Base-by-base conservation (phyloP, 1,140 invertebrate species). In the Carposina sasakii region DNA sequence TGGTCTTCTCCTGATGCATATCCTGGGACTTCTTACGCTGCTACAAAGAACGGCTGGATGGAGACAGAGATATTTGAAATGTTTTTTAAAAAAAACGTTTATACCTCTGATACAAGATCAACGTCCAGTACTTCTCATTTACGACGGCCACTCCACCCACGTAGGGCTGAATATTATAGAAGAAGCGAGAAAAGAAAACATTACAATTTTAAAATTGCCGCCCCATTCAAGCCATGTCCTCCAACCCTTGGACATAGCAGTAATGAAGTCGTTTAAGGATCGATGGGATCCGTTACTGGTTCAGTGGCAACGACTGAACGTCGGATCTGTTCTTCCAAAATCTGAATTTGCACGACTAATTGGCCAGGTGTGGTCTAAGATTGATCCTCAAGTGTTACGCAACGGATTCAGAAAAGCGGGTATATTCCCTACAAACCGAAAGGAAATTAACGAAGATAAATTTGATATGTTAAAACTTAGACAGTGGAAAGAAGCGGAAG, bases 41-140 rank as follows among this genome's bases (percentile, higher is more conserved):
- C 63, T 10, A 70, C 57, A 2, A 46, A 42, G 43, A 70, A 74
- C 42, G 67, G 70, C 8, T 69, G 62, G 67, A 69, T 71, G 61
- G 57, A 71, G 47, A 41, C 51, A 20, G 21, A 60, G 37, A 53
- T 74, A 49, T 67, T 76, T 63, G 39, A 54, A 52, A 67, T 63
- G 48, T 59, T 54, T 17, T 68, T 72, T 57, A 22, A 22, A 33
- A n/a, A n/a, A 36, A 44, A 26, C 12, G 4, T 43, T 39, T 40
- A 23, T 47, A 22, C 44, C 33, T 1, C 6, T 20, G 13, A 24
- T 47, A 10, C 20, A 21, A 9, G n/a, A 28, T 28, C 21, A 65
- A 9, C 20, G 36, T 8, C 43, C 51, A n/a, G 37, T 47, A 10
- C 22, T 53, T 8, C 21, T 43, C 9, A 42, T 53, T 13, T 54